Conservation (phyloP, 2,797 vertebrate genomes). For the Hirundo rustica region DNA sequence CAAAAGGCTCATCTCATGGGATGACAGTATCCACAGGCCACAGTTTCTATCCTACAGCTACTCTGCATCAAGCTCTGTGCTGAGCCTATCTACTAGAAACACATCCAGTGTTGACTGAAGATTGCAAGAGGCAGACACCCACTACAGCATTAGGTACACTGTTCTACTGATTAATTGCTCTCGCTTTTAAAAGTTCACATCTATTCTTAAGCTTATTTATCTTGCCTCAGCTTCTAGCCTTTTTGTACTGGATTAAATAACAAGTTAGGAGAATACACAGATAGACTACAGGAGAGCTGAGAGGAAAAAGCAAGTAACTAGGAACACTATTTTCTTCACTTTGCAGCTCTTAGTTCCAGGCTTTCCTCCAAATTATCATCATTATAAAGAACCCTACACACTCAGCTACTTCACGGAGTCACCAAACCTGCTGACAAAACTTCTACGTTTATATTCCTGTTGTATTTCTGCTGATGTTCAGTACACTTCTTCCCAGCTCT, state of each 20-base stretch:
- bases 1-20: neutral
- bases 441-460: rapidly evolving
- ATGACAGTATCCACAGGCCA: neutral
- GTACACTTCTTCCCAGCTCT: neutral
- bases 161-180: neutral
- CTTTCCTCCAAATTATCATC: neutral
- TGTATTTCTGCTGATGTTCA: neutral
- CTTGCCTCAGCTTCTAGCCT: neutral
- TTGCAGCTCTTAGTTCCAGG: neutral
- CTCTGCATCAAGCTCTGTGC: neutral
- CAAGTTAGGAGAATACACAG: neutral
- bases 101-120: neutral
- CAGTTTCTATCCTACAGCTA: neutral
- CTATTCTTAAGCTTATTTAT: neutral
- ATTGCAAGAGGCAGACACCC: neutral
- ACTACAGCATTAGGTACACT: neutral
- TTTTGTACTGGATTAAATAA: neutral
- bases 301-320: neutral
- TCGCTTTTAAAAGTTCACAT: neutral
- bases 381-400: neutral
- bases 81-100: neutral
- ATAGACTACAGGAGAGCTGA: neutral
- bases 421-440: neutral
- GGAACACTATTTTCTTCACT: neutral
- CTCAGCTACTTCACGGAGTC: neutral